Evolutionary conservation across 2,797 vertebrate species (phyloP), one percentile per base, ranked within the genome.

Genomic region (Sparidentex hasta): DNA sequence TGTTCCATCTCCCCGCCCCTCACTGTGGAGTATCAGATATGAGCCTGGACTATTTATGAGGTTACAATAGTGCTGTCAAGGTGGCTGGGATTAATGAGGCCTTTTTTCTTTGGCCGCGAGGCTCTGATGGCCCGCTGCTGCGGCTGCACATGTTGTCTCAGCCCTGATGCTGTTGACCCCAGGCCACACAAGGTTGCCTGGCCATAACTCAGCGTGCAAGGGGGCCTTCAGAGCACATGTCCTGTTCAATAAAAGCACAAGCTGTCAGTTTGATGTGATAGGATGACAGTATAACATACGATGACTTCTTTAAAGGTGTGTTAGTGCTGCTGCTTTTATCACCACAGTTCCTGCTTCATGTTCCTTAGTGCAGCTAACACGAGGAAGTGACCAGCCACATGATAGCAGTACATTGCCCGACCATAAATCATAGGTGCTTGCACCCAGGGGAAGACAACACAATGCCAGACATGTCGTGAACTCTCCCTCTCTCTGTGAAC

Each of bases 1-100:
- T 71, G 80, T 78, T 88, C 82, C 80, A 85, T 89, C 85, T 88
- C 80, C 80, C 76, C 85, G 74, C 80, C 67, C 57, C 20, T 87
- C 81, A 78, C 74, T 87, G 78, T 84, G 70, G 50, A 71, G 92
- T 92, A 93, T 94, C 92, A 91, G 91, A 93, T 94, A 90, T 74
- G 79, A 79, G 66, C 76, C 65, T 0, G 12, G 80, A 81, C 90
- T 90, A 93, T 95, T 93, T 94, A 92, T 89, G 91, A 92, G 84
- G 85, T 67, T 83, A 94, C 92, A 95, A 94, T 93, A 78, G 82
- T 59, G 65, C 91, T 94, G 94, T 95, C 95, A 93, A 65, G 33
- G 74, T 61, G 57, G 81, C 68, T 65, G 81, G 90, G 93, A 95
- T 93, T 90, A 88, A 94, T 93, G 92, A 85, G 82, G 80, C 65